Percentiles rank a stretch among this genome's conserved stretches.
These are phyloP conservation scores for Bothrops alternatus DNA, from an alignment of 2,797 vertebrate genomes.

Conservation along the genomic window DNA sequence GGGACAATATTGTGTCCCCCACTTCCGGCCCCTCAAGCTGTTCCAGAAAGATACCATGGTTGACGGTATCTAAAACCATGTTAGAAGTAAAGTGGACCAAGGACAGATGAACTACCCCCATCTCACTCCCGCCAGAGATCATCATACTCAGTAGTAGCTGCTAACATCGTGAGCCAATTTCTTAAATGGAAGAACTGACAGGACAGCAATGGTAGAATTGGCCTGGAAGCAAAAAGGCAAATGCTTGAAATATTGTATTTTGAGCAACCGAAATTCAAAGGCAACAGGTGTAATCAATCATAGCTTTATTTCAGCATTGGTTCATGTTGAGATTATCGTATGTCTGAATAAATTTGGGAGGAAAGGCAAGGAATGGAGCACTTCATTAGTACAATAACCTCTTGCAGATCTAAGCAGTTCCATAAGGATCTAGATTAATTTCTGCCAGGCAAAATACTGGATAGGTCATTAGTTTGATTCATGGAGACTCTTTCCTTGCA, in stretches of 20 bases:
- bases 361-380: background rate
- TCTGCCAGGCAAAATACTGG: background rate
- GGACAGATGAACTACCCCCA: background rate
- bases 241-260: background rate
- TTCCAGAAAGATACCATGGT: background rate
- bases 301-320: background rate
- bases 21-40: background rate
- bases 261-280: background rate
- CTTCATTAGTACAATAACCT: background rate
- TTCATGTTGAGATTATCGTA: background rate
- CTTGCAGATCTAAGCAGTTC: background rate
- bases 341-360: background rate
- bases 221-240: background rate
- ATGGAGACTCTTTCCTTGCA: background rate
- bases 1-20: background rate
- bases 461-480: background rate
- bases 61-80: background rate
- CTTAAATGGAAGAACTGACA: background rate
- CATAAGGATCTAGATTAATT: background rate
- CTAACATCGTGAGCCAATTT: background rate
- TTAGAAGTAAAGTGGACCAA: background rate
- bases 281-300: background rate
- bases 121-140: background rate
- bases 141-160: background rate
- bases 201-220: background rate